These are phyloP conservation scores for Axis porcinus DNA, from an alignment of 2,113 vertebrate species.

Conservation along the genomic window DNA sequence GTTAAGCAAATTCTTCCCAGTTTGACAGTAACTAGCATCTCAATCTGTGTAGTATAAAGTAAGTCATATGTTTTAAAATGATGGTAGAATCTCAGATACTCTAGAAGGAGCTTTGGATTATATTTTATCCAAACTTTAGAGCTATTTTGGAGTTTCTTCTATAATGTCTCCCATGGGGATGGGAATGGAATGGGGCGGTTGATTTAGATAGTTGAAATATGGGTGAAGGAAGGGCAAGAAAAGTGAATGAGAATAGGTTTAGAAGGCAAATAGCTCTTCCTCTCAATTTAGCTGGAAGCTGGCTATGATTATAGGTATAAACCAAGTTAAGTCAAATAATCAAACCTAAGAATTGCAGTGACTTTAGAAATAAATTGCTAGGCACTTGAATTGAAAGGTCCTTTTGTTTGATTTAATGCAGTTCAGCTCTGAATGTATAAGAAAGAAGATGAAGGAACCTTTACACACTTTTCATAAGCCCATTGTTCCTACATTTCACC, in stretches of 20 bases:
- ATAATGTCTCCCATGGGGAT: background rate
- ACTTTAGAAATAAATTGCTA: conserved; percentile 44
- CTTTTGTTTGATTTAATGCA: conserved; percentile 23
- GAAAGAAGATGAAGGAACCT: background rate
- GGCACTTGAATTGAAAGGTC: background rate
- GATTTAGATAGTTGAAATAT: background rate
- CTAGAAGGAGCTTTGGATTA: background rate
- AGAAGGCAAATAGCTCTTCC: background rate
- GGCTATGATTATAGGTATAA: conserved; percentile 34
- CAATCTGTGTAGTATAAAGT: background rate
- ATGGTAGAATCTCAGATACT: background rate
- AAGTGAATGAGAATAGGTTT: background rate
- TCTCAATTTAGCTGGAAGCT: conserved; percentile 23
- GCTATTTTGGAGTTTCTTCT: background rate
- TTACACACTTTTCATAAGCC: background rate
- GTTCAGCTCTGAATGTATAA: background rate
- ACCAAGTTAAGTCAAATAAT: conserved; percentile 44
- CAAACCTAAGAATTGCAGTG: conserved; percentile 41
- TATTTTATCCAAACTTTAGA: background rate
- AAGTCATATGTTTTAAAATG: background rate
- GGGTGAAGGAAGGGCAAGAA: background rate
- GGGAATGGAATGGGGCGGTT: background rate
- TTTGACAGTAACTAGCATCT: background rate
- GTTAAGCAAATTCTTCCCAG: background rate
- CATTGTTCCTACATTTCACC: background rate